Conservation (phyloP, 2,113 vertebrate genomes). For the Tupaia tana region DNA sequence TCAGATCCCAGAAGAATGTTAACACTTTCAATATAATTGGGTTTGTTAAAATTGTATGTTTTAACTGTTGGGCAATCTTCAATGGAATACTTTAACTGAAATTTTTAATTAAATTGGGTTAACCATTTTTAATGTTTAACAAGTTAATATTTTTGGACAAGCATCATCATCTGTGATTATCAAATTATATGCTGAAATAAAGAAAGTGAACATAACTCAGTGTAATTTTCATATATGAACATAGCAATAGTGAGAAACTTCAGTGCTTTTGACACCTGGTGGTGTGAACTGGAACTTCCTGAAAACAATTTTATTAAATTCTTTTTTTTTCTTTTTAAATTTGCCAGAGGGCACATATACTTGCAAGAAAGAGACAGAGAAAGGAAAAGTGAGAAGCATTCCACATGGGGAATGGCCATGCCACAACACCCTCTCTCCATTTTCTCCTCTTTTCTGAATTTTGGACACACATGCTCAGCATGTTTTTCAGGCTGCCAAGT, state of each 20-base stretch:
- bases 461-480: too few relatives aligned
- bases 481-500: too few relatives aligned
- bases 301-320: neutral
- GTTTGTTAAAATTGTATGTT: conserved; percentile 33
- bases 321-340: too few relatives aligned
- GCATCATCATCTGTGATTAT: neutral
- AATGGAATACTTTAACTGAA: neutral
- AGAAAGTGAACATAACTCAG: neutral
- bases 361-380: too few relatives aligned
- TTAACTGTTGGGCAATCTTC: neutral
- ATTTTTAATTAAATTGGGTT: conserved; percentile 6
- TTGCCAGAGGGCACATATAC: too few relatives aligned
- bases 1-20: neutral
- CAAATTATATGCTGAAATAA: neutral
- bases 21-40: neutral
- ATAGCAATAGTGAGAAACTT: neutral
- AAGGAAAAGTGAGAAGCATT: too few relatives aligned
- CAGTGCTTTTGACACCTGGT: neutral
- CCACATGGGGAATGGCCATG: too few relatives aligned
- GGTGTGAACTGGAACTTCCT: neutral
- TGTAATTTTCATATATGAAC: neutral
- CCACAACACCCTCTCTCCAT: too few relatives aligned
- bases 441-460: too few relatives aligned
- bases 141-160: neutral
- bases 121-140: neutral